Percentiles rank a stretch among this genome's conserved stretches.
These are phyloP conservation scores for Plecturocebus donacophilus DNA, from an alignment of 2,113 vertebrate genomes.

Conservation along the genomic window DNA sequence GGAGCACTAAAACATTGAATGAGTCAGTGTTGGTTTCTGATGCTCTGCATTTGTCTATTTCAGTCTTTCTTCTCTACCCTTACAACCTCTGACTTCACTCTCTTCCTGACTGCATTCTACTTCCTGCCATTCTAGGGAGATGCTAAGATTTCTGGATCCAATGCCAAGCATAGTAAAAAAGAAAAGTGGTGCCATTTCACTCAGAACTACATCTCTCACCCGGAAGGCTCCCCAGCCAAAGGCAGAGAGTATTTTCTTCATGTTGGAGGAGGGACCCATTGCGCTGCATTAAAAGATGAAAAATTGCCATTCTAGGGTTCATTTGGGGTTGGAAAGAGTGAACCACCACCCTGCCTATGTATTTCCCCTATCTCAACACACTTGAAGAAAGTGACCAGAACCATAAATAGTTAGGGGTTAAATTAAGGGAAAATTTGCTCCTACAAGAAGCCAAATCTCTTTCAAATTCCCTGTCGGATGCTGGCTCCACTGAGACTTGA, in stretches of 20 bases:
- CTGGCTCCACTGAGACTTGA: not conserved
- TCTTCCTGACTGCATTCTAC: not conserved
- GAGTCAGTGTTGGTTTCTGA: constrained; percentile 7
- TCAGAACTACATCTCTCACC: not conserved
- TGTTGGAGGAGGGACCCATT: not conserved
- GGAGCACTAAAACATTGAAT: not conserved
- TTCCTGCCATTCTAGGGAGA: constrained; percentile 24
- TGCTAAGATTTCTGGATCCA: not conserved
- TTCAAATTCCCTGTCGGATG: not conserved
- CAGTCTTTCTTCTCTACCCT: not conserved
- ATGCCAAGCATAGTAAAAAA: not conserved
- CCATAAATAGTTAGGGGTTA: not conserved
- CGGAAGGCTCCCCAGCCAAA: not conserved
- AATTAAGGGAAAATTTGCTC: not conserved
- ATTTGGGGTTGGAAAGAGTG: not conserved
- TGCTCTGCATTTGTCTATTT: constrained; percentile 24
- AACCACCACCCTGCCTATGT: too few species aligned
- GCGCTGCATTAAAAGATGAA: constrained; percentile 22
- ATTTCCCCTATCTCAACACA: not conserved
- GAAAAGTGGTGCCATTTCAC: not conserved
- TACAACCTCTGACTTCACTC: not conserved
- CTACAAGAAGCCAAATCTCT: not conserved
- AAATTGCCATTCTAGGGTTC: not conserved
- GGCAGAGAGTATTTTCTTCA: not conserved
- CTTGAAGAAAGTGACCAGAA: not conserved